Conservation (phyloP, 2,113 vertebrate species). For the Pungitius pungitius region DNA sequence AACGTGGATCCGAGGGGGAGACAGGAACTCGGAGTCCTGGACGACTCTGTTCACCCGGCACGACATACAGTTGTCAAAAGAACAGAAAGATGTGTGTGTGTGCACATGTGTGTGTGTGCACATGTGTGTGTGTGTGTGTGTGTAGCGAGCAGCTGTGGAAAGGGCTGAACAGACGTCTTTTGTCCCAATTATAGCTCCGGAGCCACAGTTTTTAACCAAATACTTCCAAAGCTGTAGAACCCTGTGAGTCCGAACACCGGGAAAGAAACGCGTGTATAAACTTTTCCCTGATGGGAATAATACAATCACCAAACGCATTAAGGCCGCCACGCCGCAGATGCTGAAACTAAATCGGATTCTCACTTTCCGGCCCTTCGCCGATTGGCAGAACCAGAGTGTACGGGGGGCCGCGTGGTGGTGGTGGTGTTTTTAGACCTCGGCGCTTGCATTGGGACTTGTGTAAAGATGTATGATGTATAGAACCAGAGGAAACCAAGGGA, state of each 20-base stretch:
- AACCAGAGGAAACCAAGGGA: constrained; percentile 5
- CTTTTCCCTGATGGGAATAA: constrained; percentile 38
- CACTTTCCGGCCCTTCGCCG: constrained; percentile 16
- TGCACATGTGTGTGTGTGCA: constrained; percentile 54
- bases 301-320: constrained; percentile 14
- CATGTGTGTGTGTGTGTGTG: constrained; percentile 59
- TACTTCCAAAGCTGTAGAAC: constrained; percentile 44
- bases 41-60: constrained; percentile 60
- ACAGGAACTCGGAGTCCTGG: constrained; percentile 53
- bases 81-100: constrained; percentile 69
- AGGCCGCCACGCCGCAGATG: constrained; percentile 23
- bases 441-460: constrained; percentile 29
- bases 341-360: constrained; percentile 34
- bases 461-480: constrained; percentile 12
- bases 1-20: constrained; percentile 44
- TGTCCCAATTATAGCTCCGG: constrained; percentile 72
- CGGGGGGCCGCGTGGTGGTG: constrained; percentile 32
- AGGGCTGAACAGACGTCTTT: constrained; percentile 79
- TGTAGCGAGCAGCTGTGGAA: constrained; percentile 75
- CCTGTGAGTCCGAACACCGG: constrained; percentile 28
- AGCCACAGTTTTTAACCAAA: constrained; percentile 61
- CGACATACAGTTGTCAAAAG: constrained; percentile 66
- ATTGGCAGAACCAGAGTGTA: constrained; percentile 21
- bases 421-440: constrained; percentile 38
- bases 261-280: constrained; percentile 33